phyloP scores from a whole-genome alignment of 1,140 invertebrate genomes.

The Cydia strobilella region DNA sequence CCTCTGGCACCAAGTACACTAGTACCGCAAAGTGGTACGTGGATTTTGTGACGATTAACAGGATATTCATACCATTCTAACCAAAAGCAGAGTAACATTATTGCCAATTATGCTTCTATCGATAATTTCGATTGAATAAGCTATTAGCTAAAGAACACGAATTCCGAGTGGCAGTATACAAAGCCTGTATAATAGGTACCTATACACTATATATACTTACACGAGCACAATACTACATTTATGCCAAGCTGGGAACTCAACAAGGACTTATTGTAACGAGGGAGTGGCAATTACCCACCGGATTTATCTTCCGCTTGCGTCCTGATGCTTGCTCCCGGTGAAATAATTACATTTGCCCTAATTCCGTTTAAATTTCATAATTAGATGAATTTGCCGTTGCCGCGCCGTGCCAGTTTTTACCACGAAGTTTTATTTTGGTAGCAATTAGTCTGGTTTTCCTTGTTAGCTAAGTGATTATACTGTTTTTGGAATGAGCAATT shows the following conservation, averaged over 20 bases:
- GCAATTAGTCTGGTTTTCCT: conserved; percentile 20
- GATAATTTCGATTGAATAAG: too few species aligned
- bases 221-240: conserved; percentile 2
- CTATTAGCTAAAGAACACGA: too few species aligned
- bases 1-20: too few species aligned
- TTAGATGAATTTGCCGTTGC: conserved; percentile 26
- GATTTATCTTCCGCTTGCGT: conserved; percentile 10
- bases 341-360: conserved; percentile 25
- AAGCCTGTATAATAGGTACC: too few species aligned
- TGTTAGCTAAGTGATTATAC: conserved; percentile 26
- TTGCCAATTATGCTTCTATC: too few species aligned
- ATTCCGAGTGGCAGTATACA: too few species aligned
- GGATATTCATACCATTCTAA: too few species aligned
- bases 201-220: background rate
- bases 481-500: conserved; percentile 6
- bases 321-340: conserved; percentile 4
- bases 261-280: conserved; percentile 18
- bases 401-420: conserved; percentile 22
- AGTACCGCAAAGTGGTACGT: too few species aligned
- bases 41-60: too few species aligned
- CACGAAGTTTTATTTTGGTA: conserved; percentile 12
- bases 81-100: too few species aligned
- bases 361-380: conserved; percentile 28
- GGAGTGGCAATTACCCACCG: conserved; percentile 23
- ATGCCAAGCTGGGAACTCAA: conserved; percentile 3